phyloP scores from a whole-genome alignment of 2,113 vertebrate species.

The Lycaon pictus region DNA sequence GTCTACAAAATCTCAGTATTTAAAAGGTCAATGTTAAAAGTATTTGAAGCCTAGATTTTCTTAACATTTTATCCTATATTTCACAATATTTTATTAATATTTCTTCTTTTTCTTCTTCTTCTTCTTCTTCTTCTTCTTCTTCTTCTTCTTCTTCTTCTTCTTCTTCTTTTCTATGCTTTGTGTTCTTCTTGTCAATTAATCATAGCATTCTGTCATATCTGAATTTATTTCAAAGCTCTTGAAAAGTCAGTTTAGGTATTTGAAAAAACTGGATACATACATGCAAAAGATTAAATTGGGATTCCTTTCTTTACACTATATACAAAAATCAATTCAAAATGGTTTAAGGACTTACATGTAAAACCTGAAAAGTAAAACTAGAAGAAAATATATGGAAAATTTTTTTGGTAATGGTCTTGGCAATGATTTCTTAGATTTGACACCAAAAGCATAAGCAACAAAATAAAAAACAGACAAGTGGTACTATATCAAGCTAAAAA shows the following conservation, averaged over 20 bases:
- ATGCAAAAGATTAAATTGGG: neutral
- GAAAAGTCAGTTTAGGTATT: conserved; percentile 28
- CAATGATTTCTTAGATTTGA: neutral
- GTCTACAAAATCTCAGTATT: neutral
- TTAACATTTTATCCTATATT: conserved; percentile 8
- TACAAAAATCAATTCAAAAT: neutral
- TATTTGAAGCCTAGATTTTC: neutral
- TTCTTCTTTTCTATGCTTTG: neutral
- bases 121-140: no score
- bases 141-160: neutral
- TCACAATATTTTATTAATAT: conserved; percentile 28
- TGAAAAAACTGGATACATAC: neutral
- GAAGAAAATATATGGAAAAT: neutral
- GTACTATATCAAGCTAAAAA: neutral
- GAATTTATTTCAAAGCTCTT: conserved; percentile 42
- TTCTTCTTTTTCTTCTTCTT: neutral
- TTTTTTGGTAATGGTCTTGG: neutral
- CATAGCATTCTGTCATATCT: conserved; percentile 21
- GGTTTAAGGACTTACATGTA: neutral
- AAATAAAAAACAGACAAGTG: neutral
- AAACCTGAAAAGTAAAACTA: neutral
- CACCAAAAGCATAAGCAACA: neutral
- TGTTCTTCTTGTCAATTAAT: conserved; percentile 33
- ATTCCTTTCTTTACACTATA: neutral
- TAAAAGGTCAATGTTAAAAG: conserved; percentile 32